Evolutionary conservation across 2,888 invertebrate genomes (phyloP), one percentile per base, ranked within the genome.

Genomic region (Amblyjoppa proteus): DNA sequence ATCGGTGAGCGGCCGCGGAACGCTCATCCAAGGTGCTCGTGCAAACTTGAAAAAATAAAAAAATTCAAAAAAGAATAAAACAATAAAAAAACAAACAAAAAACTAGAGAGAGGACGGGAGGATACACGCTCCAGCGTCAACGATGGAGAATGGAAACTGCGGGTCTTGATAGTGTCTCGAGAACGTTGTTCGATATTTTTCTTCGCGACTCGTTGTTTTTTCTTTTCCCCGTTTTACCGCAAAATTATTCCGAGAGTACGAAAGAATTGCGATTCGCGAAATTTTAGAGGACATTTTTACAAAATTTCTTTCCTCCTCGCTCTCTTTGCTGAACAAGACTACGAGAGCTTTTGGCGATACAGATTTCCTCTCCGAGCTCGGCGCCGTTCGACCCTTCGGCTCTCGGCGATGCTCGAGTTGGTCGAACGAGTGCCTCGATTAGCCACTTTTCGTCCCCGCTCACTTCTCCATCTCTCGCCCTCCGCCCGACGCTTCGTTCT

Each of bases 401-500:
- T 66, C 58, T 71, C 73, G 20, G 51, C 41, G 31, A 16, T 64
- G 13, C 41, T 73, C n/a, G 25, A 51, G 68, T 25, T 41, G 38
- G 31, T 81, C 51, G 49, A 66, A 84, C 73, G 73, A 71, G 77
- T 84, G 80, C 38, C 49, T 71, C 71, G 66, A 84, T 81, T 84
- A 81, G 73, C 58, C 84, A 77, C 53, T 80, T 77, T 41, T 41
- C 51, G 34, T 68, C 41, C 41, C 53, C 25, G 28, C 38, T 70
- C 66, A 11, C 51, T 71, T 71, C 28, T 76, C 58, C 38, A 13
- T 20, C 38, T 45, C 38, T 69, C 58, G n/a, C 28, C 45, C 25
- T 45, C 6, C 74, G 56, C 13, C 16, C 28, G 41, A 41, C 41
- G 41, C 41, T 41, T 9, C 53, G 53, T 71, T 70, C 38, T 31